Evolutionary conservation across 2,888 invertebrate genomes (phyloP), one percentile per base, ranked within the genome.

Genomic region (Scotopteryx bipunctaria): DNA sequence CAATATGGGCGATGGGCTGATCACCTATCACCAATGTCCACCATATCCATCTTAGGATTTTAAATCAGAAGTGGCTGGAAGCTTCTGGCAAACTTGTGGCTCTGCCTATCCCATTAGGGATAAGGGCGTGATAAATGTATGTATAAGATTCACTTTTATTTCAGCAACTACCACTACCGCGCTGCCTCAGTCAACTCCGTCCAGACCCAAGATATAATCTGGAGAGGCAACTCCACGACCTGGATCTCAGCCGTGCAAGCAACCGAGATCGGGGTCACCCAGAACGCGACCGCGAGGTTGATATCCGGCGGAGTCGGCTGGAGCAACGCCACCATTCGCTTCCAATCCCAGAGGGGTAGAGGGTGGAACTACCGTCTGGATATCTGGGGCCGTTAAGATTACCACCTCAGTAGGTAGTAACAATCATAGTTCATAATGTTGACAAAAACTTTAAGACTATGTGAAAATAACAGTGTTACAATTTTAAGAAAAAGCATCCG

Each of bases 331-430:
- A 82, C 81, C 0, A 50, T 86, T 1, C 63, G 86, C 13, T 67
- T 80, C 1, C 75, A 79, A 8, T 75, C 84, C 0, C 63, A 70
- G 0, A 67, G 72, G 1, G 80, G 86, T 0, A 78, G 75, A 15
- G 87, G 87, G 0, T 88, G 76, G 47, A 74, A 87, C 49, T 86
- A 83, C 51, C 48, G 65, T 0, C 54, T 86, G 1, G 79, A 81
- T 3, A 64, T 87, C 35, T 86, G 78, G 77, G 86, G 85, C 23
- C 77, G 71, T 19, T 81, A 71, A 64, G 3, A 5, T n/a, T 9
- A 6, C n/a, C n/a, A 9, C 11, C 27, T 23, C 2, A 19, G n/a
- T n/a, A n/a, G n/a, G n/a, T n/a, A n/a, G n/a, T n/a, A n/a, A n/a
- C n/a, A n/a, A n/a, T n/a, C n/a, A n/a, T n/a, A n/a, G n/a, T n/a